Conservation (phyloP, 1,140 invertebrate species). For the Periplaneta americana region DNA sequence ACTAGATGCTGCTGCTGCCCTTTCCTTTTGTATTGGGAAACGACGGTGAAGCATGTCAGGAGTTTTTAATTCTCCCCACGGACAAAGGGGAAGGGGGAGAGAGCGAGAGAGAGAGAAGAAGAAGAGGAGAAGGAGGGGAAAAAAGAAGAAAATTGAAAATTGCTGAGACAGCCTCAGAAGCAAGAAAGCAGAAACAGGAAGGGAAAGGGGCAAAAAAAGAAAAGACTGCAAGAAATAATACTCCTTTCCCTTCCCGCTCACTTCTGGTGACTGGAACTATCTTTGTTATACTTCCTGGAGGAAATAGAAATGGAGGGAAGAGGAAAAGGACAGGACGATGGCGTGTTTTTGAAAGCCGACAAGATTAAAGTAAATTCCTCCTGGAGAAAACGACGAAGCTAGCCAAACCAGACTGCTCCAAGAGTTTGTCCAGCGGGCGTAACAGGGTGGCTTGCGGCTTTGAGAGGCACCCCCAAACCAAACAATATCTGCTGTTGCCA, state of each 20-base stretch:
- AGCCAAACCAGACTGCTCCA: too few relatives aligned
- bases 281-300: neutral
- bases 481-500: too few relatives aligned
- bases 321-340: constrained; percentile 2
- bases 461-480: too few relatives aligned
- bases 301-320: constrained; percentile 6
- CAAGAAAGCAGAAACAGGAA: constrained; percentile 12
- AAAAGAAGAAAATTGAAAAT: constrained; percentile 22
- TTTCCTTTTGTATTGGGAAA: constrained; percentile 10
- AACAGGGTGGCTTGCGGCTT: neutral
- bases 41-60: constrained; percentile 14
- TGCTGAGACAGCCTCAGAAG: constrained; percentile 18
- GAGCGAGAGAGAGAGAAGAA: neutral
- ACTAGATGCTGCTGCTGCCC: neutral
- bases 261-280: neutral
- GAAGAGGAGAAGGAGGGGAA: neutral
- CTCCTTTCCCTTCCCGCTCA: neutral
- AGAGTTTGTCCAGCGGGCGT: neutral
- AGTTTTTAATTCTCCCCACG: constrained; percentile 21
- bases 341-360: constrained; percentile 19
- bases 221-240: constrained; percentile 14
- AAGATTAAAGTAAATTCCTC: constrained; percentile 19
- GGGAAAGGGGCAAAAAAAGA: neutral
- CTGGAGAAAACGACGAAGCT: neutral
- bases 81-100: neutral